These are phyloP conservation scores for Drosophila histrio DNA, from an alignment of 2,888 invertebrate genomes.

Conservation along the genomic window DNA sequence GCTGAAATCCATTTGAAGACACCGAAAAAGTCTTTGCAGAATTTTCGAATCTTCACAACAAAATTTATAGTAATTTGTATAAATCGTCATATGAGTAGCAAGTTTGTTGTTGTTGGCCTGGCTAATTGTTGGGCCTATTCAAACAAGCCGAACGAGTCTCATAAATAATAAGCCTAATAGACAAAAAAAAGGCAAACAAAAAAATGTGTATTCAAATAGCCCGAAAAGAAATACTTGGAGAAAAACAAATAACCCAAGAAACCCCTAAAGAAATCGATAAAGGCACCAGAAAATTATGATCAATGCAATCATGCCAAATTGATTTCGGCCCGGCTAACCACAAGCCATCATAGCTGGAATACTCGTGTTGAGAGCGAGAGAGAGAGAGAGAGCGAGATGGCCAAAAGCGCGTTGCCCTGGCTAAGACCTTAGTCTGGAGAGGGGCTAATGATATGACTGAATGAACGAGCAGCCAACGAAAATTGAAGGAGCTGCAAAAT, in stretches of 20 bases:
- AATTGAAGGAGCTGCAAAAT: conserved; percentile 77
- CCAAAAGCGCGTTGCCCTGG: conserved; percentile 11
- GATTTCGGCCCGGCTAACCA: conserved; percentile 55
- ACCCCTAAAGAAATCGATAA: conserved; percentile 39
- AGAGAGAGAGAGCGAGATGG: conserved; percentile 1
- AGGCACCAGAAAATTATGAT: conserved; percentile 64
- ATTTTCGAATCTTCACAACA: conserved; percentile 17
- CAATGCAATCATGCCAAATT: conserved; percentile 79
- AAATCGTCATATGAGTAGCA: conserved; percentile 23
- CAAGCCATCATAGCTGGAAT: conserved; percentile 26
- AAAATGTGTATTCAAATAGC: conserved; percentile 39
- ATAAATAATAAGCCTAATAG: conserved; percentile 70
- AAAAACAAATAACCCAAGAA: conserved; percentile 34
- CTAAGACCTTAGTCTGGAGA: conserved; percentile 11
- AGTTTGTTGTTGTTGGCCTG: conserved; percentile 29
- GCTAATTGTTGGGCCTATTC: conserved; percentile 66
- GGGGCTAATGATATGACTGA: conserved; percentile 51
- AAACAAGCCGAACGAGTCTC: conserved; percentile 61
- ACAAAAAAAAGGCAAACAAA: conserved; percentile 28
- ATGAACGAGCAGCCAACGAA: conserved; percentile 24
- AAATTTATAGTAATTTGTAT: conserved; percentile 37
- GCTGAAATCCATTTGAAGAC: conserved; percentile 39
- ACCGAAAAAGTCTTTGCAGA: conserved; percentile 33
- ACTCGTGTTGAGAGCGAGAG: not conserved
- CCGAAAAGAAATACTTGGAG: conserved; percentile 3